Conservation (phyloP, 2,888 invertebrate genomes). For the Eucera pruinosa region DNA sequence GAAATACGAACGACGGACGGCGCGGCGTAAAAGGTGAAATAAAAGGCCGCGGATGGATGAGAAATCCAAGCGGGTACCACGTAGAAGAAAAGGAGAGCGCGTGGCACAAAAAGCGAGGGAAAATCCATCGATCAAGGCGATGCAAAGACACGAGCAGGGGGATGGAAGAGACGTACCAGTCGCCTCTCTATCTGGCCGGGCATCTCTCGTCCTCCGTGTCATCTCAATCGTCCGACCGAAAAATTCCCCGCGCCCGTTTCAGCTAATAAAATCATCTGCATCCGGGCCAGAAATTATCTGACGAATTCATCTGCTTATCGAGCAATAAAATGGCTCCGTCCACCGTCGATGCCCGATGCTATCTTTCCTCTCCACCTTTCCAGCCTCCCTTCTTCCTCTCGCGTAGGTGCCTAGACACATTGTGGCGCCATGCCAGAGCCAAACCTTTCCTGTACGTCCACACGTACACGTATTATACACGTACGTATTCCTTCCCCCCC, state of each 20-base stretch:
- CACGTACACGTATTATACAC: conserved; percentile 4
- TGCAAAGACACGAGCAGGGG: conserved; percentile 71
- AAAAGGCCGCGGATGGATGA: no score
- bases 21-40: no score
- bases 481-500: not conserved
- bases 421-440: conserved; percentile 73
- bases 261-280: conserved; percentile 79
- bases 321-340: conserved; percentile 78
- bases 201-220: conserved; percentile 78
- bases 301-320: conserved; percentile 83
- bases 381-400: conserved; percentile 38
- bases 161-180: conserved; percentile 17
- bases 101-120: conserved; percentile 46
- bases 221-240: conserved; percentile 68
- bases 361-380: conserved; percentile 69
- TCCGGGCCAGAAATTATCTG: conserved; percentile 79
- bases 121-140: conserved; percentile 77
- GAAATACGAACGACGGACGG: conserved; percentile 19
- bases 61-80: no score
- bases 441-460: conserved; percentile 37
- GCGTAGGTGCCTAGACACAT: conserved; percentile 69
- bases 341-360: conserved; percentile 74
- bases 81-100: not conserved
- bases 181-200: conserved; percentile 62
- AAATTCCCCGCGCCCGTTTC: conserved; percentile 66